Conservation (phyloP, 2,888 invertebrate species). For the Cephus spinipes region DNA sequence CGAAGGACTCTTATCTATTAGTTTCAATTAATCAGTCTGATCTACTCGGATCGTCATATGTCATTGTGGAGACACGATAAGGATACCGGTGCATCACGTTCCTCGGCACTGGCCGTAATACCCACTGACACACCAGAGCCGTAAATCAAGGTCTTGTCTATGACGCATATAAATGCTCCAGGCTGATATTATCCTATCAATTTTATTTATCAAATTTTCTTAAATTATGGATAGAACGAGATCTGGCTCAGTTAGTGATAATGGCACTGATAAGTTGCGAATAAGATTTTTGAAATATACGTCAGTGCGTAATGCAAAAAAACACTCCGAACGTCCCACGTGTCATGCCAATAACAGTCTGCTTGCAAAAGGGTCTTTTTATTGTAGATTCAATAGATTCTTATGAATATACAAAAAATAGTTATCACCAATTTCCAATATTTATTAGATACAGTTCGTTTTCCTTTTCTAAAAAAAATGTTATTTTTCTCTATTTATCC, state of each 20-base stretch:
- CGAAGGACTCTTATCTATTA: not conserved
- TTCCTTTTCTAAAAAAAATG: not conserved
- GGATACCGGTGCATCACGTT: constrained; percentile 5
- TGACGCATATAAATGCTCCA: not conserved
- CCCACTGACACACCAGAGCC: constrained; percentile 34
- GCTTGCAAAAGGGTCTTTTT: not conserved
- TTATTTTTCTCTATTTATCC: not conserved
- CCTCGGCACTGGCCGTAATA: constrained; percentile 40
- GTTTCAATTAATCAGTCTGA: not conserved
- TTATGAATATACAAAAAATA: not conserved
- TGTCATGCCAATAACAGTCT: not conserved
- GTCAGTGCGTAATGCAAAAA: not conserved
- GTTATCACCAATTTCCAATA: not conserved
- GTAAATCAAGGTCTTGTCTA: not conserved
- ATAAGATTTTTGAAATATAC: too few species aligned
- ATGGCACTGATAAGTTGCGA: not conserved
- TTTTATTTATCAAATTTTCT: not conserved
- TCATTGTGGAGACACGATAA: not conserved
- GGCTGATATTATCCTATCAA: not conserved
- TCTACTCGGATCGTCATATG: not conserved
- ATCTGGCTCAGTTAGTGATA: too few species aligned
- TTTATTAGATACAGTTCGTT: not conserved
- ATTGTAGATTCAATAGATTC: not conserved
- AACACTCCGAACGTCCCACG: not conserved
- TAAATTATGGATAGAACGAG: not conserved